phyloP scores from a whole-genome alignment of 2,888 invertebrate species.

The Erebia palarica region DNA sequence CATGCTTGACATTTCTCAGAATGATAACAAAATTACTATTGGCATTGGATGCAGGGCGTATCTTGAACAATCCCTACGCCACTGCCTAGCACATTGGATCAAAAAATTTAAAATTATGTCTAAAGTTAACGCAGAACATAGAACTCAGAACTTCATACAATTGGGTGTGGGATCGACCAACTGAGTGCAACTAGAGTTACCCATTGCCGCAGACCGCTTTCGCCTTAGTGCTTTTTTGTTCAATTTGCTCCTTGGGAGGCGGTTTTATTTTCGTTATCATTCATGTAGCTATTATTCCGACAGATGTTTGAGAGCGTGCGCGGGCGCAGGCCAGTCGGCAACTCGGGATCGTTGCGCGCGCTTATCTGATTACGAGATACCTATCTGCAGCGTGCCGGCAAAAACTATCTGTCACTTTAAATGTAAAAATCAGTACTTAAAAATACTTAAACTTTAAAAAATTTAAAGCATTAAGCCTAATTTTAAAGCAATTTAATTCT shows the following conservation, averaged over 20 bases:
- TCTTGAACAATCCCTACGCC: too few species aligned
- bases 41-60: too few species aligned
- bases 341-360: slow-evolving; percentile 64
- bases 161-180: neutral
- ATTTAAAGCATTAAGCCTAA: neutral
- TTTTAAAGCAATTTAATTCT: neutral
- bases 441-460: neutral
- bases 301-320: slow-evolving; percentile 63
- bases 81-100: too few species aligned
- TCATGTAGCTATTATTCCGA: slow-evolving; percentile 57
- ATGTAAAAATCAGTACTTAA: neutral
- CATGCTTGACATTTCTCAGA: too few species aligned
- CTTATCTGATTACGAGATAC: slow-evolving; percentile 54
- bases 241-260: slow-evolving; percentile 65
- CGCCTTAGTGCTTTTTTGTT: slow-evolving; percentile 46
- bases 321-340: slow-evolving; percentile 65
- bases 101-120: too few species aligned
- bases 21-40: too few species aligned
- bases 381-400: slow-evolving; percentile 13
- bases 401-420: neutral
- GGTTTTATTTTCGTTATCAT: slow-evolving; percentile 77
- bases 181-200: slow-evolving; percentile 5
- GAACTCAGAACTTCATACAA: neutral
- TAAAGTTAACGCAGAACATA: neutral
- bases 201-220: slow-evolving; percentile 17